Evolutionary conservation across 2,797 vertebrate species (phyloP).

Genomic region (Pangasius krempfi): DNA sequence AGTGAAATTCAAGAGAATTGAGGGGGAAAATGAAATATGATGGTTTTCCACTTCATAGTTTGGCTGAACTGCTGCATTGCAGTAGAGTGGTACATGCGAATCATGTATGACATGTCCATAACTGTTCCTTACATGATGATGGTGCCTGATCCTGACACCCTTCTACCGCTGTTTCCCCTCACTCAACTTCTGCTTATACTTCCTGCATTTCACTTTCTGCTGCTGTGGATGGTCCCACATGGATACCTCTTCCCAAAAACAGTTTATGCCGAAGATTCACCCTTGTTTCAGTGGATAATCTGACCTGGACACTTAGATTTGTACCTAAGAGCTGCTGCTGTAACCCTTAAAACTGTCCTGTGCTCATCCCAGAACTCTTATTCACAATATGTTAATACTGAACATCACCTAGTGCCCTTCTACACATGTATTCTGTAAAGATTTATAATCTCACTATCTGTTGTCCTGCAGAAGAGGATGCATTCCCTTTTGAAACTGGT

Average conservation of each 20-base stretch:
- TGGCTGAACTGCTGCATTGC: neutral
- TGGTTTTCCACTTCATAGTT: neutral
- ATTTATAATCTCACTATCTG: neutral
- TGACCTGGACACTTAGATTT: neutral
- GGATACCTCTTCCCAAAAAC: neutral
- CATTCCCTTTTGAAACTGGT: neutral
- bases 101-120: neutral
- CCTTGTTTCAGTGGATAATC: neutral
- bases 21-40: neutral
- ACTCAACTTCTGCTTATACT: neutral
- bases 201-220: neutral
- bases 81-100: neutral
- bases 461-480: neutral
- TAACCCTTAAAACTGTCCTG: neutral
- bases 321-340: neutral
- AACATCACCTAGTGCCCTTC: neutral
- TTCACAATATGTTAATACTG: neutral
- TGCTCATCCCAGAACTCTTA: neutral
- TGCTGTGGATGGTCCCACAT: neutral
- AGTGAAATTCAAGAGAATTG: neutral
- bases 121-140: neutral
- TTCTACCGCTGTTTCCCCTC: neutral
- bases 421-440: neutral
- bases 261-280: neutral
- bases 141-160: neutral